These are phyloP conservation scores for Oscheius sp. DNA, from an alignment of 2,888 invertebrate genomes.

Conservation along the genomic window DNA sequence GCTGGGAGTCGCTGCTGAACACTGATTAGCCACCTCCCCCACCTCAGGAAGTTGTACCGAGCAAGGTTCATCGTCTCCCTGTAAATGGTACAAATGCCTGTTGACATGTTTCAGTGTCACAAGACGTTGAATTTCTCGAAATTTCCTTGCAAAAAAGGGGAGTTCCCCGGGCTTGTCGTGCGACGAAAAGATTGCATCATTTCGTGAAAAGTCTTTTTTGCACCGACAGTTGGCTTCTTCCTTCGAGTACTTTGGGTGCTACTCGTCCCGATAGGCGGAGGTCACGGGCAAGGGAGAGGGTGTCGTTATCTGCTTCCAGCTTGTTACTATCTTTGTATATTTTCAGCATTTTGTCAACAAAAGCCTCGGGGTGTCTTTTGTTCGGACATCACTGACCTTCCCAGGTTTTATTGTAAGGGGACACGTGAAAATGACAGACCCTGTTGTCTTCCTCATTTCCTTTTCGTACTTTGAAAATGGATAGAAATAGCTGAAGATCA, in stretches of 20 bases:
- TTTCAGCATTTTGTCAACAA: no score
- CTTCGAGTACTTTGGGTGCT: neutral
- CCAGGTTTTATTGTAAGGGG: neutral
- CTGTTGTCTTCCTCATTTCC: no score
- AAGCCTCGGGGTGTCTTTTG: no score
- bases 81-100: neutral
- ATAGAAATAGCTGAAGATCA: neutral
- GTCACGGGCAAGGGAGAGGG: no score
- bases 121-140: neutral
- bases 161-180: neutral
- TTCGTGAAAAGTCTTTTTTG: neutral
- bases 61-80: neutral
- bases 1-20: conserved; percentile 19
- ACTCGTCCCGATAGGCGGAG: no score
- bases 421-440: neutral
- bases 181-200: conserved; percentile 5
- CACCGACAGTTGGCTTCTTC: neutral
- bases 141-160: neutral
- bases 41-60: neutral
- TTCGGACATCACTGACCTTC: neutral
- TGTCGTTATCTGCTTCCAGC: no score
- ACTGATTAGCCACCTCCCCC: no score
- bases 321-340: no score
- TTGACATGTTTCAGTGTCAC: neutral
- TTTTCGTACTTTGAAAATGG: neutral